phyloP scores from a whole-genome alignment of 2,113 vertebrate species.

The Python bivittatus region DNA sequence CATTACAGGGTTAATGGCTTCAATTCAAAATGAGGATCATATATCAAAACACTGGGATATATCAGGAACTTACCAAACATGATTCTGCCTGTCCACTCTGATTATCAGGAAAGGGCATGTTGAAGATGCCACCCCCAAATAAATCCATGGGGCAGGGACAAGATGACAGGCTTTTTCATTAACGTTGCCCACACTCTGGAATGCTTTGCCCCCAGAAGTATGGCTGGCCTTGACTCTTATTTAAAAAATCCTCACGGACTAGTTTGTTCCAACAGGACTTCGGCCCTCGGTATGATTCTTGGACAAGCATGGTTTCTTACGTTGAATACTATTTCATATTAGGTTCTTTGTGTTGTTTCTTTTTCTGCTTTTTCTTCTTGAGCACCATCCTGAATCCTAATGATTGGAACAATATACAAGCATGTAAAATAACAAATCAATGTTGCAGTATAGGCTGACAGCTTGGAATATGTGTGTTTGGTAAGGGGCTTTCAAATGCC shows the following conservation, averaged over 20 bases:
- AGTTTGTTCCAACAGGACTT: neutral
- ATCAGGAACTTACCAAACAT: neutral
- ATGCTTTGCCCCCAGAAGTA: neutral
- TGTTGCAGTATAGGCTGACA: neutral
- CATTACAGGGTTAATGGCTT: neutral
- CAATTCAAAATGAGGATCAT: neutral
- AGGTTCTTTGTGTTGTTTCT: neutral
- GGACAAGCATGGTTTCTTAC: neutral
- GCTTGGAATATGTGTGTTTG: neutral
- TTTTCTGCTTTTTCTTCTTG: neutral
- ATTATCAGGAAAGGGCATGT: neutral
- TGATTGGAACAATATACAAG: neutral
- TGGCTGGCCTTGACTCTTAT: neutral
- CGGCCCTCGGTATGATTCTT: neutral
- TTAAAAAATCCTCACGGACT: neutral
- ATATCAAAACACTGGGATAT: neutral
- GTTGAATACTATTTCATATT: neutral
- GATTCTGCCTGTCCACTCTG: neutral
- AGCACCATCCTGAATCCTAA: neutral
- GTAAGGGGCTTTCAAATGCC: neutral
- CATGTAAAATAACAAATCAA: neutral
- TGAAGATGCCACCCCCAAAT: neutral
- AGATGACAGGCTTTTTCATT: neutral
- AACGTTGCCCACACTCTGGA: neutral
- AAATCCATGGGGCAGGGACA: neutral